These are phyloP conservation scores for Dryobates pubescens DNA, from an alignment of 2,797 vertebrate genomes.

Conservation along the genomic window DNA sequence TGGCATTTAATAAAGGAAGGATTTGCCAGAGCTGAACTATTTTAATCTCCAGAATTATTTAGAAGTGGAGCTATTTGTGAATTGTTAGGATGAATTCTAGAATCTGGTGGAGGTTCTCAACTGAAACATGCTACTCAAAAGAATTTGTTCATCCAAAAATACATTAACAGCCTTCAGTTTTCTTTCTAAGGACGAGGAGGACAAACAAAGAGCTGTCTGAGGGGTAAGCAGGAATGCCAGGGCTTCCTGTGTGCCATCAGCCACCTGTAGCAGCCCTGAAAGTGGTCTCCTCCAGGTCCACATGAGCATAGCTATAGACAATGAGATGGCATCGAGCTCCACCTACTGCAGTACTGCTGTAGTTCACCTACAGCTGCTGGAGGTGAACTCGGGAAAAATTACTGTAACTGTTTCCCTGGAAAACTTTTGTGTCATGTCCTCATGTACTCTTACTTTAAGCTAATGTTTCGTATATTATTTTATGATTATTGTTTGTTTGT, in stretches of 20 bases:
- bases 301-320: fast-evolving
- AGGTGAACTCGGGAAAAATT: not conserved
- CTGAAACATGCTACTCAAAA: not conserved
- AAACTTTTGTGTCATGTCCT: not conserved
- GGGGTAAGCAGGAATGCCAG: not conserved
- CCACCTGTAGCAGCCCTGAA: not conserved
- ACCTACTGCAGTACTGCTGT: slow-evolving; percentile 22
- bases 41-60: not conserved
- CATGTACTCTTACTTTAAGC: not conserved
- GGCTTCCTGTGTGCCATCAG: not conserved
- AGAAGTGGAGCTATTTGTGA: not conserved
- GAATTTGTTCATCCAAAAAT: not conserved
- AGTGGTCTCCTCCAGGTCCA: not conserved
- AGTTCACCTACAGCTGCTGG: not conserved
- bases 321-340: slow-evolving; percentile 29
- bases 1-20: not conserved
- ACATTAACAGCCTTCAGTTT: not conserved
- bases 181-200: not conserved
- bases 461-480: not conserved
- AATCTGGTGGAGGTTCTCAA: not conserved
- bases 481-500: not conserved
- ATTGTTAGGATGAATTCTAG: not conserved
- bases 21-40: not conserved
- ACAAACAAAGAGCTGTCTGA: fast-evolving
- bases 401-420: too few species aligned